phyloP scores from a whole-genome alignment of 1,140 invertebrate species.

The Araneus ventricosus region DNA sequence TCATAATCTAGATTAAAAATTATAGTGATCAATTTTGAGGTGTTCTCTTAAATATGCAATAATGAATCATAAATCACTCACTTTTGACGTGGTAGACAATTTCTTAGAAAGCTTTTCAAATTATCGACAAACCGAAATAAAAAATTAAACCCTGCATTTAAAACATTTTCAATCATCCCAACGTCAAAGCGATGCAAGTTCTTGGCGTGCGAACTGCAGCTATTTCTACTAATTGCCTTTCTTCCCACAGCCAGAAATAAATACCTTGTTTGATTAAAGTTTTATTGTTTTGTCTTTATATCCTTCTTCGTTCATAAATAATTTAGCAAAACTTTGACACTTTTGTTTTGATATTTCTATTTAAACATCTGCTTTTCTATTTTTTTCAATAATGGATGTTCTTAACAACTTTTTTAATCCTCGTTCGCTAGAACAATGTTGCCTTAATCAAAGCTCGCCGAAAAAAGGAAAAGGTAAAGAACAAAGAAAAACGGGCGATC shows the following conservation, averaged over 20 bases:
- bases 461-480: neutral
- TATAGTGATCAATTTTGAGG: constrained; percentile 1
- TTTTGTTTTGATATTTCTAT: neutral
- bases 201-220: neutral
- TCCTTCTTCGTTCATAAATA: constrained; percentile 1
- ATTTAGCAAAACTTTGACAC: neutral
- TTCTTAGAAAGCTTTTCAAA: constrained; percentile 1
- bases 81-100: neutral
- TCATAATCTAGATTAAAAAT: neutral
- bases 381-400: too few relatives aligned
- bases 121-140: neutral
- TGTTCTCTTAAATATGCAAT: neutral
- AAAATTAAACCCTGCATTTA: neutral
- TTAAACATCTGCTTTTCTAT: neutral
- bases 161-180: neutral
- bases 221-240: neutral
- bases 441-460: neutral
- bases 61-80: constrained; percentile 4
- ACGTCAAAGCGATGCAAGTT: neutral
- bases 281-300: constrained; percentile 15
- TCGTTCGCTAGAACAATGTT: neutral
- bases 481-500: neutral
- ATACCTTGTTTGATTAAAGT: neutral
- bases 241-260: neutral
- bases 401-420: neutral